Evolutionary conservation across 2,888 invertebrate genomes (phyloP).

Genomic region (Endotricha flammealis): DNA sequence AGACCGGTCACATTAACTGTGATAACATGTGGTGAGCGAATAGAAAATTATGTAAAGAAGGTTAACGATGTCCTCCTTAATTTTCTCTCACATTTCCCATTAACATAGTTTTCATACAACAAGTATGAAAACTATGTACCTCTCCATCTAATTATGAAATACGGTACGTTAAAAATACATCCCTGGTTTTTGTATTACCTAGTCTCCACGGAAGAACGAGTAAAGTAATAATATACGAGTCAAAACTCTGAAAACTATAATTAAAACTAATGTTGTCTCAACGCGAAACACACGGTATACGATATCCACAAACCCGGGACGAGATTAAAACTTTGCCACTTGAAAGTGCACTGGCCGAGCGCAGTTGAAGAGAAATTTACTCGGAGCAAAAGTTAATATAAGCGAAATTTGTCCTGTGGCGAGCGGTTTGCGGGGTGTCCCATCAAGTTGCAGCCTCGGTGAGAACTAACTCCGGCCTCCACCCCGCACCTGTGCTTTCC

Average conservation of each 20-base stretch:
- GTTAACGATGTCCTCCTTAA: too few relatives aligned
- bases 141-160: too few relatives aligned
- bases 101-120: too few relatives aligned
- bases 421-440: conserved; percentile 49
- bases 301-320: conserved; percentile 36
- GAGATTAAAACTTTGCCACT: conserved; percentile 72
- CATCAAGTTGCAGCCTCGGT: conserved; percentile 44
- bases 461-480: conserved; percentile 41
- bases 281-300: conserved; percentile 32
- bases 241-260: conserved; percentile 27
- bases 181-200: too few relatives aligned
- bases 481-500: conserved; percentile 42
- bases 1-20: too few relatives aligned
- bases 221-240: conserved; percentile 14
- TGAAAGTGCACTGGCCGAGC: conserved; percentile 66
- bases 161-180: too few relatives aligned
- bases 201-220: too few relatives aligned
- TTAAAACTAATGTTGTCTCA: conserved; percentile 28
- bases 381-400: conserved; percentile 72
- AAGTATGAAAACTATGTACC: too few relatives aligned
- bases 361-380: conserved; percentile 66
- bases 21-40: too few relatives aligned
- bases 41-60: too few relatives aligned
- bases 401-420: conserved; percentile 70
- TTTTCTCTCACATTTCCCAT: too few relatives aligned